These are phyloP conservation scores for Lutjanus erythropterus DNA, from an alignment of 2,113 vertebrate species.

Conservation along the genomic window DNA sequence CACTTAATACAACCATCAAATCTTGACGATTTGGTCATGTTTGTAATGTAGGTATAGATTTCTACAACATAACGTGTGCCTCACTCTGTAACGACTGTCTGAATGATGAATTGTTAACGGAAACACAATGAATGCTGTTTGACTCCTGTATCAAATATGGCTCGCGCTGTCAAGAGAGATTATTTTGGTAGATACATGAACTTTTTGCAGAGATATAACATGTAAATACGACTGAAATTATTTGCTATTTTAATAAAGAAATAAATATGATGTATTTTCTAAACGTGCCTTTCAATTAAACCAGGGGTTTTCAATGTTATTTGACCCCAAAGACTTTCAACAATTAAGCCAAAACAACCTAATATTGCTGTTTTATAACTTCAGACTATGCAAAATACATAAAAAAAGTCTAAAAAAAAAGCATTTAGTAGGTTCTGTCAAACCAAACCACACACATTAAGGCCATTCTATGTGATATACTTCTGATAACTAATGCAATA, in stretches of 20 bases:
- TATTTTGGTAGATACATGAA: neutral
- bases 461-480: no score
- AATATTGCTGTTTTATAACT: no score
- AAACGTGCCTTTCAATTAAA: neutral
- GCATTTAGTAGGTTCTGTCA: no score
- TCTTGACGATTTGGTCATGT: neutral
- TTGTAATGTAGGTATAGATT: constrained; percentile 18
- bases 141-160: neutral
- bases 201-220: constrained; percentile 10
- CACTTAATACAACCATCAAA: neutral
- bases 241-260: constrained; percentile 80
- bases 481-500: no score
- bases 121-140: neutral
- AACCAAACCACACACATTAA: no score
- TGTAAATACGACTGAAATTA: constrained; percentile 60
- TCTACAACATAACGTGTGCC: constrained; percentile 35
- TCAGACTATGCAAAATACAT: no score
- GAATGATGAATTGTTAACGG: constrained; percentile 3
- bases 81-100: constrained; percentile 11
- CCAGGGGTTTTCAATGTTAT: no score
- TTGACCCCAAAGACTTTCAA: no score
- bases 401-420: no score
- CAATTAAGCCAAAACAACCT: no score
- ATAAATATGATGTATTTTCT: constrained; percentile 3
- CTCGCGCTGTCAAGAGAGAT: neutral